Evolutionary conservation across 2,797 vertebrate genomes (phyloP), one percentile per base, ranked within the genome.

Genomic region (Schizothorax lantsangensis): DNA sequence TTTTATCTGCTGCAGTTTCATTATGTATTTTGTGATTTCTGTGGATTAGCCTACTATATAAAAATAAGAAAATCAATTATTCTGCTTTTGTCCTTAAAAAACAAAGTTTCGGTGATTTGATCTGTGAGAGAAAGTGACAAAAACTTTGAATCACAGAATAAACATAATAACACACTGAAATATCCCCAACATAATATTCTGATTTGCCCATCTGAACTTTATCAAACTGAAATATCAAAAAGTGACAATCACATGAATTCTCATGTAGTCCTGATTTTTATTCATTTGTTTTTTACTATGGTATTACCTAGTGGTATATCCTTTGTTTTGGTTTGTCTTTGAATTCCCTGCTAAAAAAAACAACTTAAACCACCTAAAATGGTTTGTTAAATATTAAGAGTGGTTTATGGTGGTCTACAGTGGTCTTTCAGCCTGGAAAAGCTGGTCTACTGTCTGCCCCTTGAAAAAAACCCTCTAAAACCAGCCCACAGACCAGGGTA

Each of bases 1-100:
- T 49, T n/a, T 80, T 19, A 79, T 33, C n/a, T 59, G 62, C 66
- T 45, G 40, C 64, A 52, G 79, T 79, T 54, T 71, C 26, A 17
- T 72, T 47, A 1, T 54, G 38, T 15, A 30, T 10, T n/a, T 17
- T 59, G 0, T 59, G 19, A 38, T 83, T 57, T 75, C 10, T 49
- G 54, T 38, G 21, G 11, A 47, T 64, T 74, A 30, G 30, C 30
- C 30, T 30, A 2, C 21, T 38, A 9, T 26, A 5, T 47, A 33
- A 21, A 33, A 64, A 36, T 75, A 17, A 84, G 30, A 84, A 74
- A 11, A 3, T 3, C 12, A 43, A n/a, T 30, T 4, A 36, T 8
- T 36, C 40, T 47, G 17, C 62, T 66, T 26, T 36, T 83, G 36
- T 43, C 5, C 21, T 36, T 40, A 11, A 71, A 23, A 47, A 43